These are phyloP conservation scores for Tipula lateralis DNA, from an alignment of 2,888 invertebrate species.

Conservation along the genomic window DNA sequence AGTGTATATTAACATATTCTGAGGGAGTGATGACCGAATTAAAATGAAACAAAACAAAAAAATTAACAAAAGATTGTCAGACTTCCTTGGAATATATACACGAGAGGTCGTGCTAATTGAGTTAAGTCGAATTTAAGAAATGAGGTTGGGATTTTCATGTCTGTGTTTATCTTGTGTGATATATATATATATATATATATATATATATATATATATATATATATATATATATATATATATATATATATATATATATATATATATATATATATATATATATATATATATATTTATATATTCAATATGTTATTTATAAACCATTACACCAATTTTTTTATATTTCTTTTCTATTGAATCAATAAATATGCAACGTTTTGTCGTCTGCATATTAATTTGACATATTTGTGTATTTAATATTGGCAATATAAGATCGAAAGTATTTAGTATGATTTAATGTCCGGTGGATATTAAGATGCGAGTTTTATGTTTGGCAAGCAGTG, in stretches of 20 bases:
- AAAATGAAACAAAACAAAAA: conserved; percentile 7
- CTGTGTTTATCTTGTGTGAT: not conserved
- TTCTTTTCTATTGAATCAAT: not conserved
- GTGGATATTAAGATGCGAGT: not conserved
- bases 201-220: too few relatives aligned
- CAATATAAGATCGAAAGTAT: not conserved
- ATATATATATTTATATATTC: not conserved
- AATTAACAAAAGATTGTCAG: not conserved
- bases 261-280: too few relatives aligned
- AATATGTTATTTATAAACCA: not conserved
- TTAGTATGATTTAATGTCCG: not conserved
- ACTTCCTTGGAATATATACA: conserved; percentile 1
- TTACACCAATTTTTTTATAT: not conserved
- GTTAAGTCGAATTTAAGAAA: conserved; percentile 24
- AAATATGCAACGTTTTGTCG: not conserved
- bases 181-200: not conserved
- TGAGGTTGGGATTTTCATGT: not conserved
- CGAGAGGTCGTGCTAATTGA: not conserved
- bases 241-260: too few relatives aligned
- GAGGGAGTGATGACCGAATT: conserved; percentile 11
- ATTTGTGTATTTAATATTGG: not conserved
- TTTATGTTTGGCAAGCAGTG: not conserved
- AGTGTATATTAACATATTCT: not conserved
- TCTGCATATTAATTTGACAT: not conserved
- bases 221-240: too few relatives aligned